A percentile compares a stretch with the other conserved stretches of the same genome.
These are phyloP conservation scores for Schizothorax lantsangensis DNA, from an alignment of 2,797 vertebrate species.

Conservation along the genomic window DNA sequence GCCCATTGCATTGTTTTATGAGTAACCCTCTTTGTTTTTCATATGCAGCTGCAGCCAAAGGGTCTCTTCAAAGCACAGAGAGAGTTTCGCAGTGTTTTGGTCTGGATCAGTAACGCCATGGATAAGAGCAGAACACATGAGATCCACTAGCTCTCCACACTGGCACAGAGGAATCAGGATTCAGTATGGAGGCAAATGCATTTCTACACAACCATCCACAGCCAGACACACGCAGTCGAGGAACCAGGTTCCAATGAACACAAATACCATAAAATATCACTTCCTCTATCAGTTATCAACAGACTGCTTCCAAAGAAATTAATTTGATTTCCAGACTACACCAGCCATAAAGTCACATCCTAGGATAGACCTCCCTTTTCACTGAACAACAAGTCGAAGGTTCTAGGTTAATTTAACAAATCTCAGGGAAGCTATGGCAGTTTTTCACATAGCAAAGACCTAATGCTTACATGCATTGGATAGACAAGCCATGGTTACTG, in stretches of 20 bases:
- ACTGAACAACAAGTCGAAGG: slow-evolving; percentile 4
- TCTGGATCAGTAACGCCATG: slow-evolving; percentile 74
- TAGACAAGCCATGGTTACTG: background rate
- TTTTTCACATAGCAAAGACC: slow-evolving; percentile 12
- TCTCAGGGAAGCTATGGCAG: slow-evolving; percentile 9
- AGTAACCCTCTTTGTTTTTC: slow-evolving; percentile 21
- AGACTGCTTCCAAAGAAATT: background rate
- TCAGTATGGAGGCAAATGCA: slow-evolving; percentile 6
- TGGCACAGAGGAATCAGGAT: background rate
- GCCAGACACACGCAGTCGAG: background rate
- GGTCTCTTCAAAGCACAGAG: slow-evolving; percentile 74
- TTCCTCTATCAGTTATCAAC: slow-evolving; percentile 5
- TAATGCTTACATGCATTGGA: background rate
- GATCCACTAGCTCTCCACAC: background rate
- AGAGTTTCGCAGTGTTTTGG: slow-evolving; percentile 78
- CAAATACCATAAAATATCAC: slow-evolving; percentile 1
- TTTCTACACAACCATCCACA: background rate
- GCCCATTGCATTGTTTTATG: background rate
- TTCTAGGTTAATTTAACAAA: slow-evolving; percentile 17
- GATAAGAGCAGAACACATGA: slow-evolving; percentile 49
- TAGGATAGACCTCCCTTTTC: background rate
- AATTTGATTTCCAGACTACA: background rate
- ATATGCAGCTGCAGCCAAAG: slow-evolving; percentile 69
- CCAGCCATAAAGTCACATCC: slow-evolving; percentile 9
- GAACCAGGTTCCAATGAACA: background rate